phyloP scores from a whole-genome alignment of 2,797 vertebrate species.

The Spizella passerina region DNA sequence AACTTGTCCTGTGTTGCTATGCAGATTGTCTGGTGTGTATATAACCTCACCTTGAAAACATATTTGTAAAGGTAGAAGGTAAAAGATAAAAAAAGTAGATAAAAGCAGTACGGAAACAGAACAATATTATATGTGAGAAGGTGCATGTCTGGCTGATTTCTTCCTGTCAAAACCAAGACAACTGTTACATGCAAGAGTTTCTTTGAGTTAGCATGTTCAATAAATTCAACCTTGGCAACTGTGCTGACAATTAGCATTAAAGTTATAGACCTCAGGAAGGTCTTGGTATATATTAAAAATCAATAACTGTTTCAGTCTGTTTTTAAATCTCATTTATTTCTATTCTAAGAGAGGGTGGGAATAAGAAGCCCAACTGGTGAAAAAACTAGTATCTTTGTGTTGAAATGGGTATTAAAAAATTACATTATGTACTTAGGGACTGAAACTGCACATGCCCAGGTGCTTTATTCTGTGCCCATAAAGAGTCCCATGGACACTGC shows the following conservation, averaged over 20 bases:
- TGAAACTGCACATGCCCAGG: not conserved
- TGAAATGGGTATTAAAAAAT: not conserved
- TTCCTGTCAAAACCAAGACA: not conserved
- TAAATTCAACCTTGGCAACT: not conserved
- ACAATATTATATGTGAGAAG: not conserved
- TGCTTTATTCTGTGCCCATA: not conserved
- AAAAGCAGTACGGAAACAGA: not conserved
- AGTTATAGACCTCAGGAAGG: not conserved
- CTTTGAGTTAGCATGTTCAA: not conserved
- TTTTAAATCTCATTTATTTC: conserved; percentile 4
- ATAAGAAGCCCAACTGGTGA: not conserved
- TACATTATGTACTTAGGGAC: not conserved
- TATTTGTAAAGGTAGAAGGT: not conserved
- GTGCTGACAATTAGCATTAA: not conserved
- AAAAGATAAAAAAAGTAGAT: not conserved
- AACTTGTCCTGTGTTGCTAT: not conserved
- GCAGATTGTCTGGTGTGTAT: not conserved
- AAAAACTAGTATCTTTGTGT: not conserved
- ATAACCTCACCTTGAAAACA: not conserved
- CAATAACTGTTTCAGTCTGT: not conserved
- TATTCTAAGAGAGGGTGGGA: not conserved
- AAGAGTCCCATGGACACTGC: not conserved
- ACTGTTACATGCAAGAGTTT: not conserved
- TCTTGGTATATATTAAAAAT: not conserved
- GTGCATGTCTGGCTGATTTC: not conserved